These are phyloP conservation scores for Maniola jurtina DNA, from an alignment of 1,140 invertebrate genomes.

Conservation along the genomic window DNA sequence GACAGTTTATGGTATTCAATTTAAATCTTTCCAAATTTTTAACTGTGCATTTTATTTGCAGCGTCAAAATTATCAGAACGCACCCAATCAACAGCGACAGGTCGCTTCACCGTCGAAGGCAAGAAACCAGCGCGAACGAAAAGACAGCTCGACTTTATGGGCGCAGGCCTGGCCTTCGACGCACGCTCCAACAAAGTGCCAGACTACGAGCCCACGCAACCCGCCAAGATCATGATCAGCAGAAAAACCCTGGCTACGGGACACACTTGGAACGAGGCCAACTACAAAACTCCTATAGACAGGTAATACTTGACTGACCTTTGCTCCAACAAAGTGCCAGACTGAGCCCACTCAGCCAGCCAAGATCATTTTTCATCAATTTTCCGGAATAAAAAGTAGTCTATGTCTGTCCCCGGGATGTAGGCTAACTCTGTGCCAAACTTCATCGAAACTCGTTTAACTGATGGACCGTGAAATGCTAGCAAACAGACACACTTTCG, in stretches of 20 bases:
- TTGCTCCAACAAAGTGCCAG: too few species aligned
- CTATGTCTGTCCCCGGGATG: too few species aligned
- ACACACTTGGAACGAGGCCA: slow-evolving; percentile 71
- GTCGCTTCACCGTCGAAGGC: slow-evolving; percentile 45
- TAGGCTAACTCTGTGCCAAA: too few species aligned
- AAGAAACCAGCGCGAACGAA: slow-evolving; percentile 53
- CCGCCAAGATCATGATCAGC: slow-evolving; percentile 72
- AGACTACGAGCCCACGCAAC: slow-evolving; percentile 59
- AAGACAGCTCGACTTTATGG: slow-evolving; percentile 61
- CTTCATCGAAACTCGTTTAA: too few species aligned
- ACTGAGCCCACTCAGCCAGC: too few species aligned
- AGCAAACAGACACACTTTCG: too few species aligned
- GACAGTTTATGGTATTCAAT: not conserved
- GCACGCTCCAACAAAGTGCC: slow-evolving; percentile 39
- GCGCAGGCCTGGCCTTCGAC: slow-evolving; percentile 62
- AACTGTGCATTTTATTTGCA: slow-evolving; percentile 30
- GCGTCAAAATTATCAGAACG: slow-evolving; percentile 63
- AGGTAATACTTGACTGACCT: too few species aligned
- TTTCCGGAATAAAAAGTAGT: too few species aligned
- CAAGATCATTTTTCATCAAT: too few species aligned
- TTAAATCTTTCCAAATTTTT: not conserved
- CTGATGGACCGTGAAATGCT: too few species aligned
- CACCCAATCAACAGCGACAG: slow-evolving; percentile 52
- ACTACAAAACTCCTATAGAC: slow-evolving; percentile 73
- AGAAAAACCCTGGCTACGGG: slow-evolving; percentile 70